Conservation (phyloP, 2,888 invertebrate species). For the Priocnemis perturbator region DNA sequence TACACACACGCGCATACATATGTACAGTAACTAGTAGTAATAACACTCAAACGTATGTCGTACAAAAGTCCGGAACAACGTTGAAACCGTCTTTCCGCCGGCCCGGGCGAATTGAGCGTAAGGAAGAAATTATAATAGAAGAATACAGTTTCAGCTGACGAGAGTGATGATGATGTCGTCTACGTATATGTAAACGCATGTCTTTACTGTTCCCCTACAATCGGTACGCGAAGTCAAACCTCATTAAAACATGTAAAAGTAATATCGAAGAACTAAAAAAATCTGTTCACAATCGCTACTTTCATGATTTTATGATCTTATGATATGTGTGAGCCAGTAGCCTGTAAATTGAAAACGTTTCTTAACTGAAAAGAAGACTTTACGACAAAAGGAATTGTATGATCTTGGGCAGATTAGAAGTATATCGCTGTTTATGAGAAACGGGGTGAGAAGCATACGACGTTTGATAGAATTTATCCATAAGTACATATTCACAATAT, state of each 20-base stretch:
- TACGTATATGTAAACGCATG: constrained; percentile 20
- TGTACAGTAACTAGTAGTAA: constrained; percentile 48
- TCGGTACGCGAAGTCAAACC: no score
- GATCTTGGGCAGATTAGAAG: no score
- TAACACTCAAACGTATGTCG: constrained; percentile 46
- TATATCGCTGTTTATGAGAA: no score
- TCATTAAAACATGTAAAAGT: neutral
- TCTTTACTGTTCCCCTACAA: neutral
- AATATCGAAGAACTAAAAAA: constrained; percentile 11
- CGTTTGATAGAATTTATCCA: no score
- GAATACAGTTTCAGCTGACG: constrained; percentile 25
- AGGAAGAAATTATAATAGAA: constrained; percentile 23
- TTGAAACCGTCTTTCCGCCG: constrained; percentile 38
- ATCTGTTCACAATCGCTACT: constrained; percentile 17
- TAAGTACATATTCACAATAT: no score
- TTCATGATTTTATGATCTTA: constrained; percentile 28
- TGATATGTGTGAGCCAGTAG: constrained; percentile 49
- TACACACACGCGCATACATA: constrained; percentile 40
- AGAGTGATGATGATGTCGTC: neutral
- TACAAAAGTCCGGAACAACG: constrained; percentile 49
- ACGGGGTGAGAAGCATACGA: no score
- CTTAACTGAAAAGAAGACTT: constrained; percentile 13
- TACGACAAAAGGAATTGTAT: neutral
- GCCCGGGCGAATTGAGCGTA: constrained; percentile 49
- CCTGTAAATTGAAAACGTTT: neutral